Base-by-base conservation (phyloP, 1,140 invertebrate genomes). In the Prorops nasuta region DNA sequence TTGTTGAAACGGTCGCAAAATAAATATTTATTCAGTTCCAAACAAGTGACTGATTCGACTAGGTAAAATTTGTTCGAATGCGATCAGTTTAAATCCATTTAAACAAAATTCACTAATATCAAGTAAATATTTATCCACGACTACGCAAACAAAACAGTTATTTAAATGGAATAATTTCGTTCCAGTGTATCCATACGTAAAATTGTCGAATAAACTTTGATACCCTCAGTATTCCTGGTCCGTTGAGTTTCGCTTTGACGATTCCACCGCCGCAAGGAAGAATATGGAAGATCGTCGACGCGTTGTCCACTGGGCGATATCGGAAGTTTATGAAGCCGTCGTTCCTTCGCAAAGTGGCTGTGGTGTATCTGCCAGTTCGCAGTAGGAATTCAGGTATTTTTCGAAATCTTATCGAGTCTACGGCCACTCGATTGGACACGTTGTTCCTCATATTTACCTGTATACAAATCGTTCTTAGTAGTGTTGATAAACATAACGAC, bases 401-500 rank as follows among this genome's bases (percentile, higher is more conserved):
- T 0, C 69, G 71, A 49, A 73, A 76, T 51, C 65, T 71, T n/a
- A 74, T 45, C 3, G 58, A 46, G 9, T 76, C 72, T 6, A 63
- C 61, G 12, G 72, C 68, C 8, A 76, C 65, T 12, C 63, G 54
- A 34, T 63, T 74, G 1, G 75, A 78, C 10, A 78, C 71, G 37
- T 78, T 76, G 17, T 70, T 76, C 24, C 62, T 58, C 10, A 52
- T 72, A 37, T 71, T 76, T 1, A 77, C 67, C 75, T 77, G 45
- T 19, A 42, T 49, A 46, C 21, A 9, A 44, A 42, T 42, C n/a
- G n/a, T n/a, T n/a, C n/a, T n/a, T n/a, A n/a, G n/a, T n/a, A n/a
- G n/a, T n/a, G n/a, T n/a, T n/a, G n/a, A n/a, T n/a, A n/a, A n/a
- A n/a, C n/a, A n/a, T n/a, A n/a, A n/a, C n/a, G n/a, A n/a, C n/a